A percentile compares a stretch with the other conserved stretches of the same genome.
Evolutionary conservation across 2,888 invertebrate genomes (phyloP).

Genomic region (Cheilosia impressa): DNA sequence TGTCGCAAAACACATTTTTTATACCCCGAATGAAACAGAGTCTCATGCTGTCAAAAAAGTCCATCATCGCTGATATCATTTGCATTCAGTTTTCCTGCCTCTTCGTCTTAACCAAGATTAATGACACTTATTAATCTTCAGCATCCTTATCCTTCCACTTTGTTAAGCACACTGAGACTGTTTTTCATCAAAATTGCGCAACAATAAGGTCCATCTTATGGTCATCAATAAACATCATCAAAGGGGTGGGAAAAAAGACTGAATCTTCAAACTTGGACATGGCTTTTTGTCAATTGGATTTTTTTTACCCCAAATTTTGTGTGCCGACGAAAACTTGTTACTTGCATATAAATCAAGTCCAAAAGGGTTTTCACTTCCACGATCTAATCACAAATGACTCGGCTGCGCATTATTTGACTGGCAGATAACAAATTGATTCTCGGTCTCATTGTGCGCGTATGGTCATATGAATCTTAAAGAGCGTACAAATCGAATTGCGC

Average conservation of each 20-base stretch:
- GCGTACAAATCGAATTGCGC: conserved; percentile 61
- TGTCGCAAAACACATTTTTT: conserved; percentile 12
- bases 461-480: conserved; percentile 56
- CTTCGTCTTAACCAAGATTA: conserved; percentile 60
- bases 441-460: conserved; percentile 20
- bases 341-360: conserved; percentile 52
- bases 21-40: background rate
- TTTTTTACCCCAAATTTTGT: conserved; percentile 38
- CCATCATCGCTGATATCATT: conserved; percentile 27
- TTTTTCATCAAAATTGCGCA: conserved; percentile 62
- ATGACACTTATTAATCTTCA: conserved; percentile 63
- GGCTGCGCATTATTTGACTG: conserved; percentile 45
- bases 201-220: conserved; percentile 60
- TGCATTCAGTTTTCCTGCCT: conserved; percentile 18
- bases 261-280: too few species aligned
- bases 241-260: conserved; percentile 38
- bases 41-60: background rate
- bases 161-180: conserved; percentile 35
- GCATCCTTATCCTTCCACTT: conserved; percentile 59
- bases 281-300: background rate
- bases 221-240: conserved; percentile 72
- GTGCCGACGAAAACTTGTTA: conserved; percentile 43
- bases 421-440: conserved; percentile 70
- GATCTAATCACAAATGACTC: conserved; percentile 19
- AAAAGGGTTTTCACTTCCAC: conserved; percentile 32